Percentiles rank a stretch among this genome's conserved stretches.
Conservation (phyloP, 2,797 vertebrate genomes). For the Aulostomus chinensis region DNA sequence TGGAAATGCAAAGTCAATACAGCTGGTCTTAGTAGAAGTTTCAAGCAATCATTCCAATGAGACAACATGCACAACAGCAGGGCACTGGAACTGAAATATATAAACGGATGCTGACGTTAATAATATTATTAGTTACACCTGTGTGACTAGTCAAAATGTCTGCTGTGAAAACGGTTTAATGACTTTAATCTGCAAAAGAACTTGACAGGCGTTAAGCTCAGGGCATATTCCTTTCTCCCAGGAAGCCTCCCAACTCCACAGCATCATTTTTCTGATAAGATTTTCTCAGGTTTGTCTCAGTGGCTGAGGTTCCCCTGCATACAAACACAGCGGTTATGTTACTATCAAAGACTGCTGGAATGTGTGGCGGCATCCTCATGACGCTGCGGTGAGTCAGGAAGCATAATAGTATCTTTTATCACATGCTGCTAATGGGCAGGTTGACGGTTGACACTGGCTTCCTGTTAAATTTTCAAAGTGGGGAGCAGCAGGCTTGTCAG, state of each 20-base stretch:
- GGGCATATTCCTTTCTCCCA: slow-evolving; percentile 27
- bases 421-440: slow-evolving; percentile 57
- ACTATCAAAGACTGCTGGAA: slow-evolving; percentile 17
- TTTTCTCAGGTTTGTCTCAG: slow-evolving; percentile 36
- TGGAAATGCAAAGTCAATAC: no score
- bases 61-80: slow-evolving; percentile 3
- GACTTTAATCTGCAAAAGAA: slow-evolving; percentile 41
- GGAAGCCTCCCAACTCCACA: slow-evolving; percentile 25
- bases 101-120: slow-evolving; percentile 3
- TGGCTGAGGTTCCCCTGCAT: no score
- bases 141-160: slow-evolving; percentile 26
- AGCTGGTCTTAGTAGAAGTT: no score
- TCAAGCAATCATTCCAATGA: slow-evolving; percentile 9
- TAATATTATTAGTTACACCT: slow-evolving; percentile 42
- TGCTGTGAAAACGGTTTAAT: slow-evolving; percentile 19
- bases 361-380: slow-evolving; percentile 7
- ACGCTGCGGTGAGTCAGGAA: slow-evolving; percentile 40
- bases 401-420: slow-evolving; percentile 60
- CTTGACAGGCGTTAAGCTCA: slow-evolving; percentile 55
- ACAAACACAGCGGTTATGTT: slow-evolving; percentile 33
- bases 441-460: slow-evolving; percentile 55
- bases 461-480: slow-evolving; percentile 63
- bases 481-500: slow-evolving; percentile 56
- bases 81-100: slow-evolving; percentile 1
- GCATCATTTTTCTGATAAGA: slow-evolving; percentile 45